Evolutionary conservation across 2,888 invertebrate genomes (phyloP).

Genomic region (Drosophila falleni): DNA sequence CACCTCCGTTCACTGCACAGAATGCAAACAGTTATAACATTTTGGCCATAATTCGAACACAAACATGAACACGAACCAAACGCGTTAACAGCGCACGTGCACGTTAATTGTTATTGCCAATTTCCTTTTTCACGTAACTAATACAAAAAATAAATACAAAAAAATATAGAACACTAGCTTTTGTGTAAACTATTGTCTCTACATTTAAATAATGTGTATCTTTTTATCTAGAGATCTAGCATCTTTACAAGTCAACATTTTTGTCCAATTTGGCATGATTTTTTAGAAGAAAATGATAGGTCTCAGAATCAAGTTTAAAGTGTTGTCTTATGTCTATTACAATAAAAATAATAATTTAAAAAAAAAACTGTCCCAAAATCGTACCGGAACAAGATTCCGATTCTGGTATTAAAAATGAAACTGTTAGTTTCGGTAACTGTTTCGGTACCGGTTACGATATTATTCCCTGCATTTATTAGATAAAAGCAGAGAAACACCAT

Average conservation of each 20-base stretch:
- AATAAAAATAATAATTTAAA: no score
- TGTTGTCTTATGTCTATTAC: no score
- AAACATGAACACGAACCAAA: conserved; percentile 19
- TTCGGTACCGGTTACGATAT: no score
- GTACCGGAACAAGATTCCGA: no score
- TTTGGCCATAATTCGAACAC: conserved; percentile 9
- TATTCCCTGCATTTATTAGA: background rate
- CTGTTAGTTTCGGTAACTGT: no score
- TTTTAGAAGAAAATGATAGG: no score
- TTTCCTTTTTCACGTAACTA: conserved; percentile 20
- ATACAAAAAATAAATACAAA: background rate
- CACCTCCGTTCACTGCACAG: conserved; percentile 4
- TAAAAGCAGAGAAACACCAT: background rate
- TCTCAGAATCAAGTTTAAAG: no score
- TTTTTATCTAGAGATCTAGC: background rate
- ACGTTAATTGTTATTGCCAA: conserved; percentile 28
- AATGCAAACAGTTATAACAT: conserved; percentile 16
- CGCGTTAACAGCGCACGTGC: conserved; percentile 13
- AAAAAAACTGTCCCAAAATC: no score
- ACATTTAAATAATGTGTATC: background rate
- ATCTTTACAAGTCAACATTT: no score
- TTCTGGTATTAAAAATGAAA: no score
- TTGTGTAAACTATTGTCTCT: background rate
- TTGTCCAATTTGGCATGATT: no score
- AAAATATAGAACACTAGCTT: no score